Evolutionary conservation across 2,113 vertebrate species (phyloP).

Genomic region (Grallaria varia): DNA sequence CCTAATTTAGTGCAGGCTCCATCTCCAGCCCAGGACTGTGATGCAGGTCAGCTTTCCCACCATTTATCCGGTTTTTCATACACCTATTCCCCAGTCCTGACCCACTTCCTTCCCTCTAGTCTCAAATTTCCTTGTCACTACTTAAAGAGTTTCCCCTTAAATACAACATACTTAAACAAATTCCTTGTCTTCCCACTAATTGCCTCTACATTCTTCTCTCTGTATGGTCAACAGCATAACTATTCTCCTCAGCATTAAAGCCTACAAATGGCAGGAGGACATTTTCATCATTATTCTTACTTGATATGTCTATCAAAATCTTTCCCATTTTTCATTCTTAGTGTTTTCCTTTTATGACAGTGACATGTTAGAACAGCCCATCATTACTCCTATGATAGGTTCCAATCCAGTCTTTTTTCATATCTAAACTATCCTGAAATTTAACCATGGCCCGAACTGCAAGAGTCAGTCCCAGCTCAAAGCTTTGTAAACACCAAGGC

Average conservation of each 20-base stretch:
- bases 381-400: background rate
- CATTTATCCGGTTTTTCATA: background rate
- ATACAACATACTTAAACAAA: background rate
- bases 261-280: fast-evolving
- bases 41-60: background rate
- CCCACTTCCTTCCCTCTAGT: background rate
- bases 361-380: background rate
- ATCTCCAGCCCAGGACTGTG: background rate
- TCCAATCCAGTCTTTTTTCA: background rate
- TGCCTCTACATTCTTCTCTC: background rate
- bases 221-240: background rate
- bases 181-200: background rate
- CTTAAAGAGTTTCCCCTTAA: background rate
- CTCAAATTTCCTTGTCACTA: background rate
- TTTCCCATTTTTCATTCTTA: background rate
- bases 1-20: background rate
- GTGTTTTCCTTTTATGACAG: background rate
- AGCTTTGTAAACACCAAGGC: background rate
- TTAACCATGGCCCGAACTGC: background rate
- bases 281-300: background rate
- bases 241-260: background rate
- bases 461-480: background rate
- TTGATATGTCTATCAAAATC: background rate
- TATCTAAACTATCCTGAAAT: background rate
- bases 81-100: background rate